A percentile compares a stretch with the other conserved stretches of the same genome.
phyloP scores from a whole-genome alignment of 1,140 invertebrate species.

The Tetranychus urticae region DNA sequence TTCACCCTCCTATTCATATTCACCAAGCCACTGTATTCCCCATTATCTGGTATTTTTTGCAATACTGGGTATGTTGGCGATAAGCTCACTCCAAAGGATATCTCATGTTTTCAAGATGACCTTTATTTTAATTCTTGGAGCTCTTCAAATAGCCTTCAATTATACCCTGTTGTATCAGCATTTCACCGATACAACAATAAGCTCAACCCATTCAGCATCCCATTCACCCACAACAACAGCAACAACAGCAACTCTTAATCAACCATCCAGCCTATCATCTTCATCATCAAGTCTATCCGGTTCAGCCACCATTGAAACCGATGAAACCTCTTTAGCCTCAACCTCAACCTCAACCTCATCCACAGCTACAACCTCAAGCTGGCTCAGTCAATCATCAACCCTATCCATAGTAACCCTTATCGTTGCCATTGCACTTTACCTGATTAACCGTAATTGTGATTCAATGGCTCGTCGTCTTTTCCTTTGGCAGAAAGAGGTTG shows the following conservation, averaged over 20 bases:
- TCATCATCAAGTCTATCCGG: no score
- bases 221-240: conserved; percentile 3
- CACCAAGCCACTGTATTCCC: conserved; percentile 22
- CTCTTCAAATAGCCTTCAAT: conserved; percentile 35
- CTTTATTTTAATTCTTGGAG: conserved; percentile 33
- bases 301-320: no score
- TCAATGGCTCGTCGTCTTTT: conserved; percentile 48
- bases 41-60: conserved; percentile 45
- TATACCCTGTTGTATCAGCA: conserved; percentile 28
- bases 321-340: neutral
- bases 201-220: neutral
- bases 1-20: neutral
- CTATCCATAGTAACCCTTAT: conserved; percentile 4
- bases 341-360: neutral
- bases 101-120: conserved; percentile 40
- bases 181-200: conserved; percentile 18
- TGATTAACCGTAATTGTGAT: conserved; percentile 35
- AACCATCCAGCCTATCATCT: neutral
- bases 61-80: conserved; percentile 39
- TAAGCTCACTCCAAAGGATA: conserved; percentile 43
- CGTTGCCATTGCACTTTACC: conserved; percentile 29
- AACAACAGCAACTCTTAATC: neutral
- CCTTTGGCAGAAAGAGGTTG: conserved; percentile 42
- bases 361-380: neutral
- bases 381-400: neutral